A percentile compares a stretch with the other conserved stretches of the same genome.
These are phyloP conservation scores for Cyaniris semiargus DNA, from an alignment of 2,888 invertebrate species.

Conservation along the genomic window DNA sequence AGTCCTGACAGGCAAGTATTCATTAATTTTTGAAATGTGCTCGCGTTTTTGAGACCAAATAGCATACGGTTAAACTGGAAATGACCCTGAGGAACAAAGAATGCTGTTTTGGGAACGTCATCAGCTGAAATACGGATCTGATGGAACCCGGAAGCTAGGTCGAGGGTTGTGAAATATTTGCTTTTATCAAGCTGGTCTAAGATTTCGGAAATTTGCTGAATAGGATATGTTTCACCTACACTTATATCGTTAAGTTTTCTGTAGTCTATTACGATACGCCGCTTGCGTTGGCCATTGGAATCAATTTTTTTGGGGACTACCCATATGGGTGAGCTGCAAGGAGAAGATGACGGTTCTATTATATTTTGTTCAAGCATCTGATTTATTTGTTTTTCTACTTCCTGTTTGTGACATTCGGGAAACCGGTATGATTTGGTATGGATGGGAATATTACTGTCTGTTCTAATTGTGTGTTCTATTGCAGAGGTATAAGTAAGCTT, in stretches of 20 bases:
- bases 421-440: constrained; percentile 39
- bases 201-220: too few species aligned
- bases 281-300: constrained; percentile 36
- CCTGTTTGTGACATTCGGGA: constrained; percentile 27
- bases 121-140: too few species aligned
- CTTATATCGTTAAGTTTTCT: too few species aligned
- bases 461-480: constrained; percentile 40
- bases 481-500: constrained; percentile 34
- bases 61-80: too few species aligned
- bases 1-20: too few species aligned
- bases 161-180: too few species aligned
- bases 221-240: too few species aligned
- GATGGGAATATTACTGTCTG: constrained; percentile 34
- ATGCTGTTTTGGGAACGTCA: too few species aligned
- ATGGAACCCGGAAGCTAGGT: too few species aligned
- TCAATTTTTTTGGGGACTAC: constrained; percentile 43
- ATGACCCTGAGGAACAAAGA: too few species aligned
- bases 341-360: neutral
- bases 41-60: neutral
- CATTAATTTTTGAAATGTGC: neutral
- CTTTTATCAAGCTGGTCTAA: too few species aligned
- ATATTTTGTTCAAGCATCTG: constrained; percentile 24
- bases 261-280: neutral
- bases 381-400: constrained; percentile 25
- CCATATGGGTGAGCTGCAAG: constrained; percentile 41